Conservation (phyloP, 2,888 invertebrate genomes). For the Ophion obscuratus region DNA sequence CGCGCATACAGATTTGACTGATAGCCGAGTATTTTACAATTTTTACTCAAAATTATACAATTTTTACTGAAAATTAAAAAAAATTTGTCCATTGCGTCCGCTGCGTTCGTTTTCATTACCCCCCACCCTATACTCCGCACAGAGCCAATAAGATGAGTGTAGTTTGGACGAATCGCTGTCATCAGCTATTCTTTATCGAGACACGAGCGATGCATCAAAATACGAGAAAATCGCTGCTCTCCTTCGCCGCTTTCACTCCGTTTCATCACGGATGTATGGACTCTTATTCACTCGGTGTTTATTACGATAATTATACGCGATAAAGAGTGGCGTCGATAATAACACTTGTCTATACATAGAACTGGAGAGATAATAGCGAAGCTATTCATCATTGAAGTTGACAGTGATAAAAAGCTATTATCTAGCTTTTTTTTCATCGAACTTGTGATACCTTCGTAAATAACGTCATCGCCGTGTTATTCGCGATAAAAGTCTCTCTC, state of each 20-base stretch:
- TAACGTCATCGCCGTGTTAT: conserved; percentile 57
- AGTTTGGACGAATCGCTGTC: no score
- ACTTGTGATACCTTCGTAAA: conserved; percentile 41
- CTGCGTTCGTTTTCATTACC: no score
- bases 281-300: conserved; percentile 10
- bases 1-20: no score
- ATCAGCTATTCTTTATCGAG: not conserved
- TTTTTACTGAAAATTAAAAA: no score
- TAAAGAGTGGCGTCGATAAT: conserved; percentile 24
- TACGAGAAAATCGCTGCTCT: not conserved
- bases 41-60: no score
- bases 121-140: no score
- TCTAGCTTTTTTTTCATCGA: conserved; percentile 31
- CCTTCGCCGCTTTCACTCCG: not conserved
- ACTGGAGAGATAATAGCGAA: conserved; percentile 21
- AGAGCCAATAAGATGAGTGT: no score
- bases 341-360: conserved; percentile 26
- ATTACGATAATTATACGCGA: conserved; percentile 41
- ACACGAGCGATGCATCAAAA: not conserved
- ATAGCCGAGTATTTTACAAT: no score
- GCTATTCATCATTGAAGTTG: conserved; percentile 31
- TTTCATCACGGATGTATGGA: not conserved
- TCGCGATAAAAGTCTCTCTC: conserved; percentile 18
- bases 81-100: no score
- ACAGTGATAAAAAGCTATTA: conserved; percentile 47